phyloP scores from a whole-genome alignment of 2,113 vertebrate genomes.

The Ceyx margarethae region DNA sequence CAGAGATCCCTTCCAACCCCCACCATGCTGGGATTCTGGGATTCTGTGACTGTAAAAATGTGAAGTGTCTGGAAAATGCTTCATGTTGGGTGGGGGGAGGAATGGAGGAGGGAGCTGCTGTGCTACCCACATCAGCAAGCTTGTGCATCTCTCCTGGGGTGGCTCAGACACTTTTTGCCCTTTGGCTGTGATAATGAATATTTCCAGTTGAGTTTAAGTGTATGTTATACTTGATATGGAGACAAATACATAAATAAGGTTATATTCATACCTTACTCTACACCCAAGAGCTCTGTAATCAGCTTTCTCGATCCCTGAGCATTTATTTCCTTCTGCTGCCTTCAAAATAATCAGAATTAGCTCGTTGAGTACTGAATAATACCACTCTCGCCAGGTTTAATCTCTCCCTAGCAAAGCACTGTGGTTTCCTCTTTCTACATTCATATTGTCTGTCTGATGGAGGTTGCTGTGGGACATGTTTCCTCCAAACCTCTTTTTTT shows the following conservation, averaged over 20 bases:
- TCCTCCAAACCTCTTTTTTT: background rate
- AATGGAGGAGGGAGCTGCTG: background rate
- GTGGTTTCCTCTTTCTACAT: background rate
- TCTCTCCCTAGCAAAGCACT: background rate
- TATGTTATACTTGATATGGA: background rate
- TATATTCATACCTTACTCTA: background rate
- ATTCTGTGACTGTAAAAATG: background rate
- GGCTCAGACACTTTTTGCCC: background rate
- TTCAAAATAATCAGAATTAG: background rate
- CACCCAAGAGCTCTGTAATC: background rate
- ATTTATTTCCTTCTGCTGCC: background rate
- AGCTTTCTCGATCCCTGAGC: background rate
- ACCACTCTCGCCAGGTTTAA: background rate
- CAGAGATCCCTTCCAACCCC: too few relatives aligned
- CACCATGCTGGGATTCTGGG: too few relatives aligned
- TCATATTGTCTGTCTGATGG: background rate
- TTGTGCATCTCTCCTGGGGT: fast-evolving
- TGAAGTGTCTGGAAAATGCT: background rate
- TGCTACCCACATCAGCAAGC: fast-evolving
- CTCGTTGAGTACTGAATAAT: background rate
- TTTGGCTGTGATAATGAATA: background rate
- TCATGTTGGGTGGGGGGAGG: fast-evolving
- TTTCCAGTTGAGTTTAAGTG: background rate
- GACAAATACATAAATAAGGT: background rate
- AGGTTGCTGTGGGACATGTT: background rate